Conservation (phyloP, 2,888 invertebrate genomes). For the Drosophila algonquin region DNA sequence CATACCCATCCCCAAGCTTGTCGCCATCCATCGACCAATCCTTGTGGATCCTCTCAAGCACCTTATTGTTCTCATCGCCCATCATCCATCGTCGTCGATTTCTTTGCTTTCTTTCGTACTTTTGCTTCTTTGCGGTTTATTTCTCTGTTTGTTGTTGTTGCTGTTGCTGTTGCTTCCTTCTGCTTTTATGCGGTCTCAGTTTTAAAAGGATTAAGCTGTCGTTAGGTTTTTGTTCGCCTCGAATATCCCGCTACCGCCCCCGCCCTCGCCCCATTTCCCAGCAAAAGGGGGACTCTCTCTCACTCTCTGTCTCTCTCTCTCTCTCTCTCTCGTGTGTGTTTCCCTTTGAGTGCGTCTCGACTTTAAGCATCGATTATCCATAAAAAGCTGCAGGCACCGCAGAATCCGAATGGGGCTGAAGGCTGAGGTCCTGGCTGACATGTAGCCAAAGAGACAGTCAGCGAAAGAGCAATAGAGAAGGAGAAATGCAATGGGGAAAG, state of each 20-base stretch:
- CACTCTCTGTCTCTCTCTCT: background rate
- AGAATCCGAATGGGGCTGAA: conserved; percentile 19
- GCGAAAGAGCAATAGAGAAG: background rate
- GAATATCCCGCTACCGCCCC: background rate
- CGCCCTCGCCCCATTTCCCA: background rate
- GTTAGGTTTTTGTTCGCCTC: conserved; percentile 58
- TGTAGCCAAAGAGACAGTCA: background rate
- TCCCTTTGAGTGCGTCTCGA: conserved; percentile 43
- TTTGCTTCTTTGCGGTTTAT: conserved; percentile 47
- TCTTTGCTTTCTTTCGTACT: conserved; percentile 30
- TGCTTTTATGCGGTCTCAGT: conserved; percentile 77
- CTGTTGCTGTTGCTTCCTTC: conserved; percentile 38
- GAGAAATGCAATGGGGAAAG: too few relatives aligned
- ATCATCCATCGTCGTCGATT: conserved; percentile 46
- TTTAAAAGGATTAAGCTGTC: conserved; percentile 78
- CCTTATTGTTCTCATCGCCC: conserved; percentile 67
- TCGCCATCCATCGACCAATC: conserved; percentile 9
- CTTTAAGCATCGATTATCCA: conserved; percentile 68
- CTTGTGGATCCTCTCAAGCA: conserved; percentile 50
- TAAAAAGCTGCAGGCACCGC: conserved; percentile 38
- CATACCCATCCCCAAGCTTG: background rate
- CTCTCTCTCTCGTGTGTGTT: background rate
- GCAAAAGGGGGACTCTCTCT: background rate
- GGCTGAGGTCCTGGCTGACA: background rate
- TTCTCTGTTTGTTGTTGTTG: conserved; percentile 41